These are phyloP conservation scores for Lethenteron camtschaticum DNA, from an alignment of 2,113 vertebrate genomes.

Conservation along the genomic window DNA sequence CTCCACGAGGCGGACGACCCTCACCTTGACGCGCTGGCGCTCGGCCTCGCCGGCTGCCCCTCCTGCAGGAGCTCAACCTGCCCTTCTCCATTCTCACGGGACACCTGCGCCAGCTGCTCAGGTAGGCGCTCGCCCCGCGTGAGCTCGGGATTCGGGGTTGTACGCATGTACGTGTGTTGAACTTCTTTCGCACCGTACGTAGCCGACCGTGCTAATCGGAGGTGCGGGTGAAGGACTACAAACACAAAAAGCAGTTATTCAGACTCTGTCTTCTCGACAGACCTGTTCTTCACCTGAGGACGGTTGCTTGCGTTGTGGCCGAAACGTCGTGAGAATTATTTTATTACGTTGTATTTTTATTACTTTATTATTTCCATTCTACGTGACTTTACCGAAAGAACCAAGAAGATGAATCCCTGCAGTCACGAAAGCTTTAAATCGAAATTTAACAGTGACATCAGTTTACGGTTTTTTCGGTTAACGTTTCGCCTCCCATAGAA, in stretches of 20 bases:
- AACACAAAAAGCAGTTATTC: background rate
- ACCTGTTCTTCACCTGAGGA: too few relatives aligned
- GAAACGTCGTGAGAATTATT: too few relatives aligned
- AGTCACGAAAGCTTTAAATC: too few relatives aligned
- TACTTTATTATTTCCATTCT: too few relatives aligned
- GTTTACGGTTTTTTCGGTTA: too few relatives aligned
- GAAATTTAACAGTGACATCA: too few relatives aligned
- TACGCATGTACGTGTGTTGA: background rate
- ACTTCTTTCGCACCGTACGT: background rate
- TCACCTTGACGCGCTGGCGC: slow-evolving; percentile 31
- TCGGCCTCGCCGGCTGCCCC: slow-evolving; percentile 33
- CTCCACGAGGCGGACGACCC: slow-evolving; percentile 21
- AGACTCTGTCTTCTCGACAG: too few relatives aligned
- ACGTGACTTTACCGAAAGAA: too few relatives aligned
- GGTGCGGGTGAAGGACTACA: background rate
- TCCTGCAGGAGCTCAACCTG: slow-evolving; percentile 46
- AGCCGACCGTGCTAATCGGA: background rate
- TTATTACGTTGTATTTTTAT: too few relatives aligned
- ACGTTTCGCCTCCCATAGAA: too few relatives aligned
- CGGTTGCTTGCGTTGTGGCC: too few relatives aligned
- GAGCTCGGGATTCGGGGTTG: background rate
- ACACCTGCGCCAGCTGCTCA: slow-evolving; percentile 42
- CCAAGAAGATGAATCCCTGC: too few relatives aligned
- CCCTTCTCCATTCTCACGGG: slow-evolving; percentile 65
- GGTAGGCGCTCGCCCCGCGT: slow-evolving; percentile 24